Percentiles rank a stretch among this genome's conserved stretches.
Conservation (phyloP, 2,797 vertebrate species). For the Valencia hispanica region DNA sequence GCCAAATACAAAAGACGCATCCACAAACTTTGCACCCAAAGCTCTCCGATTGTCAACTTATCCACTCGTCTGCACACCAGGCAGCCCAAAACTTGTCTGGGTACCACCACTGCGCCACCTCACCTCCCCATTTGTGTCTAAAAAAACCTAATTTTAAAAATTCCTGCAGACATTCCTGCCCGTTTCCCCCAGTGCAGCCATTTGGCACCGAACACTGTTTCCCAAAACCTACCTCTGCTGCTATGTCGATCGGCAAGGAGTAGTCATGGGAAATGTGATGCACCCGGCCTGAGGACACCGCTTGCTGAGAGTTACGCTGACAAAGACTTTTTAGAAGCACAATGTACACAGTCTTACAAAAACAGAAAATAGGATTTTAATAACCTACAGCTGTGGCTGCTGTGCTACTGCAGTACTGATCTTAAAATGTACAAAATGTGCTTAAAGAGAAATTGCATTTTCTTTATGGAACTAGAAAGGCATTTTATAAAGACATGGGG, state of each 20-base stretch:
- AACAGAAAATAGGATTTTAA: not conserved
- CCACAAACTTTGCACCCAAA: slow-evolving; percentile 38
- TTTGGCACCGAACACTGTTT: slow-evolving; percentile 72
- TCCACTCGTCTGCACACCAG: slow-evolving; percentile 53
- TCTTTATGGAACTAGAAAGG: not conserved
- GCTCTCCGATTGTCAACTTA: slow-evolving; percentile 44
- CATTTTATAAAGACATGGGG: not conserved
- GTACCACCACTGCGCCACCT: slow-evolving; percentile 36
- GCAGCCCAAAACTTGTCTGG: slow-evolving; percentile 47
- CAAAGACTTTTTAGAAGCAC: not conserved
- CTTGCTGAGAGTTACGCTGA: not conserved
- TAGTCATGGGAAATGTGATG: slow-evolving; percentile 20
- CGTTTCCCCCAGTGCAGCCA: slow-evolving; percentile 67
- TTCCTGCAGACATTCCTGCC: slow-evolving; percentile 77
- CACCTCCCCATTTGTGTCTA: not conserved
- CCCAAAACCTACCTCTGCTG: slow-evolving; percentile 70
- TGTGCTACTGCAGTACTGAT: not conserved
- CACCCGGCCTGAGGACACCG: slow-evolving; percentile 1
- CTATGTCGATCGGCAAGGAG: slow-evolving; percentile 45
- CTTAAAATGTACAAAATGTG: not conserved
- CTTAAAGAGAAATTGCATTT: not conserved
- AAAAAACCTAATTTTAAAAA: slow-evolving; percentile 1
- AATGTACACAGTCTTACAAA: not conserved
- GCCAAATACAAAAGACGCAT: slow-evolving; percentile 53
- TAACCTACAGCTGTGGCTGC: not conserved